Evolutionary conservation across 2,888 invertebrate genomes (phyloP).

Genomic region (Dryococelus australis): DNA sequence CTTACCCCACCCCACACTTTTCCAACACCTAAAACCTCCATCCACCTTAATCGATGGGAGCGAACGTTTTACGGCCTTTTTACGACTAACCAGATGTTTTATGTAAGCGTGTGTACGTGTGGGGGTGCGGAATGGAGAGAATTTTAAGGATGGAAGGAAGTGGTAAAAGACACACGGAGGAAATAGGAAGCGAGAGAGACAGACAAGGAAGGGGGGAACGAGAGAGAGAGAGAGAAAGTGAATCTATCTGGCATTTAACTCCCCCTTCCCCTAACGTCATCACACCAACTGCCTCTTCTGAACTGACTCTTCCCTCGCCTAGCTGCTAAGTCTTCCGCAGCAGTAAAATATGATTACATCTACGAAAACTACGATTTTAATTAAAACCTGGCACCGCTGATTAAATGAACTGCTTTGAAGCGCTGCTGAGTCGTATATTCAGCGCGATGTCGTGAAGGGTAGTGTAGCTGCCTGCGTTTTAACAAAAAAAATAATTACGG

Average conservation of each 20-base stretch:
- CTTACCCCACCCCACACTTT: neutral
- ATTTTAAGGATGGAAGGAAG: constrained; percentile 16
- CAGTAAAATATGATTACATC: constrained; percentile 9
- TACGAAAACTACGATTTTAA: constrained; percentile 2
- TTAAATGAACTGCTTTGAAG: neutral
- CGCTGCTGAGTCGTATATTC: neutral
- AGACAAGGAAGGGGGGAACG: neutral
- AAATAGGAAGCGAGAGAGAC: neutral
- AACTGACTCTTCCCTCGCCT: neutral
- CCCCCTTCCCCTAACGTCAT: too few species aligned
- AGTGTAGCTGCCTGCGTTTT: too few species aligned
- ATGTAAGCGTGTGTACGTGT: neutral
- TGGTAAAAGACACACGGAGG: neutral
- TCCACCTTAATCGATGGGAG: constrained; percentile 27
- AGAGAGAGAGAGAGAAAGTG: neutral
- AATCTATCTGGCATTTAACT: neutral
- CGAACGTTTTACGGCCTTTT: constrained; percentile 25
- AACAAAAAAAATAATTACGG: too few species aligned
- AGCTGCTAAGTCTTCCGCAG: neutral
- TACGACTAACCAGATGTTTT: constrained; percentile 16
- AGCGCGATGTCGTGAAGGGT: too few species aligned
- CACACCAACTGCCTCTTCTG: neutral
- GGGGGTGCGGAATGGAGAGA: neutral
- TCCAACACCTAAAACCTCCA: neutral
- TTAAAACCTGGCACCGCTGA: constrained; percentile 7